Conservation (phyloP, 1,140 invertebrate genomes). For the Zaprionus tsacasi region DNA sequence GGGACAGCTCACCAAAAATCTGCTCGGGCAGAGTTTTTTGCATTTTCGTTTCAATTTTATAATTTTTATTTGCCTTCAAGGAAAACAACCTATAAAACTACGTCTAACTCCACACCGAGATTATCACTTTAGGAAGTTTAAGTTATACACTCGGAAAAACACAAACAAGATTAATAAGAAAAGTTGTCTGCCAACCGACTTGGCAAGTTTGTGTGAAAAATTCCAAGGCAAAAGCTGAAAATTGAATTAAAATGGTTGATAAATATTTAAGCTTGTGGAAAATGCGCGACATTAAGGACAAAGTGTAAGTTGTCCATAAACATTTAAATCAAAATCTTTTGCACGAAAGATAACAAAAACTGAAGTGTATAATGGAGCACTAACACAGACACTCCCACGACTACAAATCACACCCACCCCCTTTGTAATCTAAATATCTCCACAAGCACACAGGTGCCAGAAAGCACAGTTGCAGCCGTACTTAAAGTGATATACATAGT, state of each 20-base stretch:
- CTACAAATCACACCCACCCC: constrained; percentile 37
- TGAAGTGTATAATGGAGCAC: constrained; percentile 8
- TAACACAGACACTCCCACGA: constrained; percentile 58
- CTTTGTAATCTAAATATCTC: constrained; percentile 10
- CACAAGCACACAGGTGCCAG: constrained; percentile 50
- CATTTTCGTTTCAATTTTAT: constrained; percentile 76
- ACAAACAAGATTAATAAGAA: constrained; percentile 48
- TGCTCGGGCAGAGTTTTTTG: constrained; percentile 69
- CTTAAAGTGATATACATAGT: constrained; percentile 43
- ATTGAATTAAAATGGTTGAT: constrained; percentile 84
- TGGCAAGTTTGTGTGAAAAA: constrained; percentile 78
- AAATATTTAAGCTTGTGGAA: constrained; percentile 96
- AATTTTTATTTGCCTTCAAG: constrained; percentile 62
- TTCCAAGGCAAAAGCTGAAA: constrained; percentile 66
- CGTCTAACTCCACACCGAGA: constrained; percentile 16
- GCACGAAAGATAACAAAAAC: constrained; percentile 13
- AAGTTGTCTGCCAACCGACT: constrained; percentile 58
- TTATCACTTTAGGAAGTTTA: constrained; percentile 15
- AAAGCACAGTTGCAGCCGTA: constrained; percentile 38
- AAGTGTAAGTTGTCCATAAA: constrained; percentile 92
- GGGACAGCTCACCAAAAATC: constrained; percentile 76
- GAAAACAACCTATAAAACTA: constrained; percentile 19
- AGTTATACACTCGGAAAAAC: constrained; percentile 10
- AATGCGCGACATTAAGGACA: constrained; percentile 96
- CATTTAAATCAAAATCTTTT: constrained; percentile 15